Evolutionary conservation across 2,888 invertebrate species (phyloP), one percentile per base, ranked within the genome.

Genomic region (Oscheius sp.): DNA sequence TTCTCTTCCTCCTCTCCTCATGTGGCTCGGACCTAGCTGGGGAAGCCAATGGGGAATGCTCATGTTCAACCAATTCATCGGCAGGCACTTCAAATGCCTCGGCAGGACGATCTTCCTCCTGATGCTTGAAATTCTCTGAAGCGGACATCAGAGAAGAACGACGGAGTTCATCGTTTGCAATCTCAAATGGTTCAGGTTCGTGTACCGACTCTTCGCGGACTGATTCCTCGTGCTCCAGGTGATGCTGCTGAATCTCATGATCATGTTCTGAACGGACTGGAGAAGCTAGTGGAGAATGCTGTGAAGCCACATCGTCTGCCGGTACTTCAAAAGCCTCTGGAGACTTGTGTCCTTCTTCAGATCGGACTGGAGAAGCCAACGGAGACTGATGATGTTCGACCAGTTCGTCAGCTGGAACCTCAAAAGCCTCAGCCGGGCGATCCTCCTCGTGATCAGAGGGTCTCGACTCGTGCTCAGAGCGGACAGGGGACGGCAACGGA

Each of bases 331-430:
- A 3, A 42, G 42, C 42, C 42, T 42, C 42, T 42, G 42, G 42
- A 42, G 42, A 42, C 7, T 42, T 42, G 3, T 62, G 42, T 35
- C 37, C 13, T 42, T 62, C 62, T 42, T 62, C n/a, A 48, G 63
- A 60, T 21, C 60, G 2, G 37, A 35, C 21, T 13, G 37, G 35
- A 35, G 57, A 57, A 3, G 57, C 9, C 21, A 57, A 33, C 10
- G 60, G 35, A 60, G 60, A 60, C n/a, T 10, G 47, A 11, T 63
- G 48, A 29, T 65, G 51, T 10, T 65, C 48, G 1, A 33, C 33
- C n/a, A 65, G 50, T 3, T 65, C 65, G n/a, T 65, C 65, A 10
- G 65, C 65, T 11, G 65, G 50, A 13, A 65, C 33, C 2, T 65
- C 65, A 33, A 65, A 65, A 2, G 65, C 65, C 11, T 65, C 65